Evolutionary conservation across 2,797 vertebrate species (phyloP).

Genomic region (Columba guinea): DNA sequence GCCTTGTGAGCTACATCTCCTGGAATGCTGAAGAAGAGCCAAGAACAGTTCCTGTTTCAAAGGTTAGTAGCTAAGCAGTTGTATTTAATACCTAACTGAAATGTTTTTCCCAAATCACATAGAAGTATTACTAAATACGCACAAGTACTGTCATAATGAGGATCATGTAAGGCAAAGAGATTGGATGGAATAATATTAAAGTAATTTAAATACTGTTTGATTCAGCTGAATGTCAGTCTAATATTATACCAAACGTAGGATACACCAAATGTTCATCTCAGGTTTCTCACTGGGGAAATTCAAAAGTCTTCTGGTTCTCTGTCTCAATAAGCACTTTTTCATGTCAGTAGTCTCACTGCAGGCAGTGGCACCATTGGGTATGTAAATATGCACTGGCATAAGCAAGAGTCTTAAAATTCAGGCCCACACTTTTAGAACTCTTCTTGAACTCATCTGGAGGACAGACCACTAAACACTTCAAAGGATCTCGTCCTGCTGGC

Average conservation of each 20-base stretch:
- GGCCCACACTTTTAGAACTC: conserved; percentile 1
- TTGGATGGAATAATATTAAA: background rate
- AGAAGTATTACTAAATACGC: background rate
- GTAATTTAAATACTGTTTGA: background rate
- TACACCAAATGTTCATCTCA: background rate
- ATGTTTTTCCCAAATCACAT: background rate
- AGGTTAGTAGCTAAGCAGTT: background rate
- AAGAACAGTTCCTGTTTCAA: background rate
- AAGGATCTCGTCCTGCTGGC: background rate
- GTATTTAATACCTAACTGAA: background rate
- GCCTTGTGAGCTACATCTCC: background rate
- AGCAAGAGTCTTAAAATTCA: background rate
- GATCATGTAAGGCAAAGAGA: background rate
- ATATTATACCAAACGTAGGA: background rate
- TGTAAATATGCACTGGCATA: background rate
- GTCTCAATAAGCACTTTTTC: background rate
- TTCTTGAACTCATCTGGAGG: conserved; percentile 31
- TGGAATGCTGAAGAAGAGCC: background rate
- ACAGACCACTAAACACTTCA: conserved; percentile 37
- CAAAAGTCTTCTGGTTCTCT: background rate
- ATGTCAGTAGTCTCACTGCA: background rate
- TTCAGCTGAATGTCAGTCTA: background rate
- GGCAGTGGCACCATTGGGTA: background rate
- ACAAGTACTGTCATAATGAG: background rate
- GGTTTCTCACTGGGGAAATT: background rate